Evolutionary conservation across 2,888 invertebrate species (phyloP).

Genomic region (Cerceris rybyensis): DNA sequence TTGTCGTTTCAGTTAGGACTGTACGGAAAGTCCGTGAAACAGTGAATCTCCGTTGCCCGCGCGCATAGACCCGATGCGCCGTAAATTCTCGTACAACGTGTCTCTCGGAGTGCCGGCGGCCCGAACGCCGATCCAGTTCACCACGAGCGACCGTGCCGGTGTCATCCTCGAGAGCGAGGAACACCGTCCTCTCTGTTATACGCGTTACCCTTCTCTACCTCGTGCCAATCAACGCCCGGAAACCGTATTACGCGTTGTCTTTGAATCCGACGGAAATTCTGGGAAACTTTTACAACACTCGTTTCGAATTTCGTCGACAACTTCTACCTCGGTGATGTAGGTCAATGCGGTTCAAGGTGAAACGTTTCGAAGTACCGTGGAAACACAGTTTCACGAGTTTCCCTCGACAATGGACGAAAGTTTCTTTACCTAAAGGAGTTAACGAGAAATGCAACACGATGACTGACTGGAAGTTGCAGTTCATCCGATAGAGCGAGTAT

Average conservation of each 20-base stretch:
- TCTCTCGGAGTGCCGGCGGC: conserved; percentile 46
- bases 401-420: conserved; percentile 7
- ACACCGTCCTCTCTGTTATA: not conserved
- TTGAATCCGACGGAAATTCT: not conserved
- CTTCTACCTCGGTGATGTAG: conserved; percentile 31
- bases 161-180: conserved; percentile 23
- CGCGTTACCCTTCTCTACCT: no score
- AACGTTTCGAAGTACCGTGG: conserved; percentile 17
- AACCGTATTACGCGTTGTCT: not conserved
- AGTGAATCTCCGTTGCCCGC: conserved; percentile 31
- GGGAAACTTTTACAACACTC: not conserved
- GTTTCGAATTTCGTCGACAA: conserved; percentile 12
- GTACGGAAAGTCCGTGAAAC: conserved; percentile 34
- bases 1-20: not conserved
- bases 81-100: conserved; percentile 59
- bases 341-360: conserved; percentile 50
- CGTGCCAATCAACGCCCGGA: no score
- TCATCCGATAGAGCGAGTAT: no score
- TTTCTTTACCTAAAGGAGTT: no score
- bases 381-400: conserved; percentile 25
- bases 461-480: no score
- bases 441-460: no score
- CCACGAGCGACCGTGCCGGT: conserved; percentile 60
- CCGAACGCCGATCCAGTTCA: conserved; percentile 62
- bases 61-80: conserved; percentile 58